phyloP scores from a whole-genome alignment of 2,797 vertebrate genomes.

The Echeneis naucrates region DNA sequence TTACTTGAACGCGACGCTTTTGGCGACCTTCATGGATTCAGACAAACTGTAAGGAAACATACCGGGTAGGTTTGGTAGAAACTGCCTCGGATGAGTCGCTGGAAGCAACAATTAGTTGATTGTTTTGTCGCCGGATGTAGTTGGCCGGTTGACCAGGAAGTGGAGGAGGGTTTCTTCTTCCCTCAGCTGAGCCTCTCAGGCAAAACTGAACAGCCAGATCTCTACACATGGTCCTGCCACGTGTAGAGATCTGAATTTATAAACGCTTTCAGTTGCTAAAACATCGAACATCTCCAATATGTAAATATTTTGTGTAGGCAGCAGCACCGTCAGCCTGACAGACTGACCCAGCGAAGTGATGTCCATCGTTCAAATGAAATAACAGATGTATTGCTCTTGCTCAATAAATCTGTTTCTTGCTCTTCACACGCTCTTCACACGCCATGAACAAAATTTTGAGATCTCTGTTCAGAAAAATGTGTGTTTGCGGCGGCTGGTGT shows the following conservation, averaged over 20 bases:
- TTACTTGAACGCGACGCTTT: not conserved
- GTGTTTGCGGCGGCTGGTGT: too few species aligned
- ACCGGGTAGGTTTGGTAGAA: slow-evolving; percentile 3
- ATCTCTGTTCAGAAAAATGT: not conserved
- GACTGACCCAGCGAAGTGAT: fast-evolving
- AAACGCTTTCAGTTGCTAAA: fast-evolving
- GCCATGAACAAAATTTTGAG: not conserved
- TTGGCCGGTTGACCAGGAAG: slow-evolving; percentile 31
- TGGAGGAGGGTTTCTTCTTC: not conserved
- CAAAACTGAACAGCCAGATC: too few species aligned
- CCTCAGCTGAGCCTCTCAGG: not conserved
- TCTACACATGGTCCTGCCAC: fast-evolving
- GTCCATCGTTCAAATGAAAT: too few species aligned
- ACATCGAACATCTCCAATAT: too few species aligned
- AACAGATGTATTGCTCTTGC: too few species aligned
- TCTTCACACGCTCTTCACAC: too few species aligned
- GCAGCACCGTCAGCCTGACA: not conserved
- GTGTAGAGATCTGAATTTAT: fast-evolving
- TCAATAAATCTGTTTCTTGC: too few species aligned
- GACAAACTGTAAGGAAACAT: not conserved
- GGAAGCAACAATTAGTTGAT: slow-evolving; percentile 1
- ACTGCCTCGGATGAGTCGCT: not conserved
- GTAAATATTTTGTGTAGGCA: not conserved
- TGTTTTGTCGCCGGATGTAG: slow-evolving; percentile 61
- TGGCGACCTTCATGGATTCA: fast-evolving